Conservation (phyloP, 2,113 vertebrate species). For the Xerus inauris region DNA sequence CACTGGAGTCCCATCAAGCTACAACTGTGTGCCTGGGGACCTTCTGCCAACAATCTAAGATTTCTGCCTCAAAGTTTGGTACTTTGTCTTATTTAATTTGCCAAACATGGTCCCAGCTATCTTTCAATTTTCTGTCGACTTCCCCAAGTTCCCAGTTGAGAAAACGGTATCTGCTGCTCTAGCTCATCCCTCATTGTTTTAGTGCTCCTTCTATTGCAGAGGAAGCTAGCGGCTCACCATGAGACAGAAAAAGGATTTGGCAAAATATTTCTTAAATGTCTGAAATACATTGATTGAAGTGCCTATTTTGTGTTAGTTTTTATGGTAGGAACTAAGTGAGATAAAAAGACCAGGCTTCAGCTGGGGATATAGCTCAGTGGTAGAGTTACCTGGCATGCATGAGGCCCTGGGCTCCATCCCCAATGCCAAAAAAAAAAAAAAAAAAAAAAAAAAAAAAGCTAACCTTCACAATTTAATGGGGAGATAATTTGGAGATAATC, state of each 20-base stretch:
- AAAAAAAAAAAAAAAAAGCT: no score
- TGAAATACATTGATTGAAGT: not conserved
- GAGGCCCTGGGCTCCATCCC: no score
- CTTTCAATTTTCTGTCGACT: not conserved
- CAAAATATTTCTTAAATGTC: not conserved
- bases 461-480: no score
- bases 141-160: not conserved
- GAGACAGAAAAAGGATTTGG: not conserved
- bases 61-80: not conserved
- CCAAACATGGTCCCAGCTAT: not conserved
- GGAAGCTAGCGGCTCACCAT: not conserved
- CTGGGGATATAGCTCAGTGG: no score
- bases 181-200: not conserved
- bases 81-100: not conserved
- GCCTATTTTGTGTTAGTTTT: not conserved
- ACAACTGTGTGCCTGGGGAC: not conserved
- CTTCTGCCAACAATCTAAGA: not conserved
- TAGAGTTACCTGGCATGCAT: no score
- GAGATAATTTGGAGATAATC: no score
- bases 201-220: not conserved
- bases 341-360: not conserved
- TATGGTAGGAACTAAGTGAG: not conserved
- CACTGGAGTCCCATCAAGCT: not conserved
- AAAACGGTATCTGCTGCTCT: not conserved
- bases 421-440: no score